Conservation (phyloP, 2,113 vertebrate species). For the Numida meleagris region DNA sequence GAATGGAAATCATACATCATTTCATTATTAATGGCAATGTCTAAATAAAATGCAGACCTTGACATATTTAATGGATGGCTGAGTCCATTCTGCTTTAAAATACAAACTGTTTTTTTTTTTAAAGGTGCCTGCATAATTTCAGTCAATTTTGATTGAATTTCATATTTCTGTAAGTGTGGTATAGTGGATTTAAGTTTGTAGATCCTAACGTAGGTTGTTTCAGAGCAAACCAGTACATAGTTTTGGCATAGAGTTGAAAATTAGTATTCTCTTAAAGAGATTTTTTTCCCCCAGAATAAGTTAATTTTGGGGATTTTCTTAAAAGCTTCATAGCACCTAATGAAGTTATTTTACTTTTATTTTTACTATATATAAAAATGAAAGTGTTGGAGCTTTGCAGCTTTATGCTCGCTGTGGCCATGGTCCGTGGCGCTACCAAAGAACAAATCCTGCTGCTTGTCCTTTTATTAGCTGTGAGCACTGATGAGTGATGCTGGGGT, state of each 20-base stretch:
- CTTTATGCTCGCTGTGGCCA: background rate
- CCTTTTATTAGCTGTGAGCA: background rate
- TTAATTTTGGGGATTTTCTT: conserved; percentile 38
- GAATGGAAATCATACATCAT: conserved; percentile 83
- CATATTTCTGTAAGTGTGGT: conserved; percentile 30
- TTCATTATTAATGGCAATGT: conserved; percentile 86
- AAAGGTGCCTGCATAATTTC: conserved; percentile 74
- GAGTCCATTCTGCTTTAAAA: conserved; percentile 78
- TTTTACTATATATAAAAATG: background rate
- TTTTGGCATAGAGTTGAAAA: conserved; percentile 9
- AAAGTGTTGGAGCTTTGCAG: background rate
- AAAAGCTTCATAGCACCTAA: background rate
- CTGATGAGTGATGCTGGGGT: background rate
- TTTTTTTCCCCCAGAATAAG: background rate
- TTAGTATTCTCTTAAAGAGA: conserved; percentile 15
- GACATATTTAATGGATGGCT: conserved; percentile 83
- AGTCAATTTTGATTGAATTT: conserved; percentile 59
- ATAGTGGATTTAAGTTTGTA: background rate
- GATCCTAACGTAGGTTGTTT: background rate
- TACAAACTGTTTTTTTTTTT: conserved; percentile 48
- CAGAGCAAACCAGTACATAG: background rate
- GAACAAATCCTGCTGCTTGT: background rate
- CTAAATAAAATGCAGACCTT: conserved; percentile 87
- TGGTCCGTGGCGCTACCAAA: background rate
- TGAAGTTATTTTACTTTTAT: conserved; percentile 14